Base-by-base conservation (phyloP, 2,113 vertebrate genomes). In the Peromyscus leucopus region DNA sequence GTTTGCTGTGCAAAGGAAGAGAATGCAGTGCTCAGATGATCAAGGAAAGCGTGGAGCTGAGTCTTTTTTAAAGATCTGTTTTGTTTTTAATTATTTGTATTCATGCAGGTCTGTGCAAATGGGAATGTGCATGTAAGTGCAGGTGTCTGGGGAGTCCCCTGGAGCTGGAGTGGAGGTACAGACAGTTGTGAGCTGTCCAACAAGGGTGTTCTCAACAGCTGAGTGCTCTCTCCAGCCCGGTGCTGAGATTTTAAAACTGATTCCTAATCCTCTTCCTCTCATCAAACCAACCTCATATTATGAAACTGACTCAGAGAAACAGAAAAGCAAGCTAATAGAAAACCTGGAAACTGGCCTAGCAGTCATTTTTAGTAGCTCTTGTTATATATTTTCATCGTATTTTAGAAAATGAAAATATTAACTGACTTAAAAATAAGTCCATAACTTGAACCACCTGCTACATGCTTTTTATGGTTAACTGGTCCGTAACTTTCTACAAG, bases 241-340 rank as follows among this genome's bases (percentile, higher is more conserved):
- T 36, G 19, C 51, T n/a, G 42, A 85, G 71, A 80, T 72, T 59
- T 69, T 94, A 69, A 96, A 26, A 42, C 36, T 91, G n/a, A 84
- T 89, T 94, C 76, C 36, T 91, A 91, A 91, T 48, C 31, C 48
- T 87, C 85, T 51, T 72, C 82, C 92, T 90, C 89, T 46, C 9
- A 42, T 2, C 39, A 91, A 24, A 74, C 11, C n/a, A 84, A 55
- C 15, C 65, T 76, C 31, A 96, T 67, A 82, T 46, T 63, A 82
- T 72, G 69, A 94, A 90, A 95, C 67, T 31, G 28, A 87, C 51
- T 78, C 33, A 96, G 67, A 82, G 57, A 92, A 93, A 91, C 59
- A 93, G 59, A 61, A 89, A 92, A 57, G 2, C 67, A 90, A 95
- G 87, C 39, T 51, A 94, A 96, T 9, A 95, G 69, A 79, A 96